phyloP scores from a whole-genome alignment of 2,797 vertebrate species.

The Zalophus californianus region DNA sequence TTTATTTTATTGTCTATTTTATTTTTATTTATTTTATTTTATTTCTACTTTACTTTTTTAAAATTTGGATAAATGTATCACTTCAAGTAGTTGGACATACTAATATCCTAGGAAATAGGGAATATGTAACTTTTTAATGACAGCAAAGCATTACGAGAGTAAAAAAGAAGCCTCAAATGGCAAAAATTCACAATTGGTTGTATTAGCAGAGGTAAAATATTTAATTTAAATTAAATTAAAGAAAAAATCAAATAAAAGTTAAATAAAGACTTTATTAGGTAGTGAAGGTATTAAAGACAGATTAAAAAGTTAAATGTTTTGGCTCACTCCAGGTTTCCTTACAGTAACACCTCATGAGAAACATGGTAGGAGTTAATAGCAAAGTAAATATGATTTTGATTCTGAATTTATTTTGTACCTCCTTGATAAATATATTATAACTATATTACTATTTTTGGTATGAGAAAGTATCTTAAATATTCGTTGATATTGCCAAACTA shows the following conservation, averaged over 20 bases:
- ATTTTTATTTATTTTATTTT: not conserved
- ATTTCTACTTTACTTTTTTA: not conserved
- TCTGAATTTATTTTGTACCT: not conserved
- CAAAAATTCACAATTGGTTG: conserved; percentile 31
- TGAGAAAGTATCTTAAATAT: not conserved
- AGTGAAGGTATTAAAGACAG: not conserved
- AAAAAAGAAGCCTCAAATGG: not conserved
- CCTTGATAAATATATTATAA: not conserved
- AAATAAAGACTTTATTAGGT: not conserved
- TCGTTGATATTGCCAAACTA: not conserved
- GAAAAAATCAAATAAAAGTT: conserved; percentile 30
- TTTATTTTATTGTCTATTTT: not conserved
- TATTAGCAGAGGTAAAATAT: not conserved
- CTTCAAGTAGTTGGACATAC: not conserved
- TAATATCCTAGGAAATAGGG: not conserved
- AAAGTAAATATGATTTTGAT: conserved; percentile 47
- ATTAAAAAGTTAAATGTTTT: not conserved
- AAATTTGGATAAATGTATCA: not conserved
- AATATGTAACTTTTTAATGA: conserved; percentile 16
- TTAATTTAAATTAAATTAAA: not conserved
- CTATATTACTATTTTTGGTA: not conserved
- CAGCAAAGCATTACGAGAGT: not conserved
- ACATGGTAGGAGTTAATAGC: not conserved
- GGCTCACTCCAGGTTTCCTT: not conserved
- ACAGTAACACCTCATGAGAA: not conserved